A percentile compares a stretch with the other conserved stretches of the same genome.
Evolutionary conservation across 2,797 vertebrate genomes (phyloP).

Genomic region (Champsocephalus gunnari): DNA sequence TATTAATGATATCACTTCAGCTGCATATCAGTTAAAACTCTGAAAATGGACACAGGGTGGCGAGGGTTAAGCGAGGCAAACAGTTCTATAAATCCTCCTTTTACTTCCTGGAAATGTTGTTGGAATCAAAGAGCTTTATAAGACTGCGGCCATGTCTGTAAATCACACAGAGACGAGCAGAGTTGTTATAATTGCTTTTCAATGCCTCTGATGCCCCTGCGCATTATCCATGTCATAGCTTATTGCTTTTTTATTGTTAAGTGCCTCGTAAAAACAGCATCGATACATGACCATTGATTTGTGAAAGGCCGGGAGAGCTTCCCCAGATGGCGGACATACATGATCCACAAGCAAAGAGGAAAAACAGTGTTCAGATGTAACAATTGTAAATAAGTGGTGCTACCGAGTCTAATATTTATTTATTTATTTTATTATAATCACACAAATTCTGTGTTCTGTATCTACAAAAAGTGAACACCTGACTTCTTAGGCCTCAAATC

Average conservation of each 20-base stretch:
- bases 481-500: no score
- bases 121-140: slow-evolving; percentile 66
- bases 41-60: slow-evolving; percentile 56
- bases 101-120: slow-evolving; percentile 69
- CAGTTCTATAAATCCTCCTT: slow-evolving; percentile 65
- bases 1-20: slow-evolving; percentile 68
- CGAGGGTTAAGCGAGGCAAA: slow-evolving; percentile 28
- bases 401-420: no score
- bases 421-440: no score
- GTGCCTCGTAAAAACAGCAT: slow-evolving; percentile 80
- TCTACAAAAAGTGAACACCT: no score
- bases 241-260: slow-evolving; percentile 85
- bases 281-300: slow-evolving; percentile 80
- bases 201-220: slow-evolving; percentile 72
- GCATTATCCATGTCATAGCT: slow-evolving; percentile 82
- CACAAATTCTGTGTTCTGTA: no score
- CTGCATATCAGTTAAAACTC: slow-evolving; percentile 66
- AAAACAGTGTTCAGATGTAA: background rate
- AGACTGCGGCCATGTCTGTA: slow-evolving; percentile 66
- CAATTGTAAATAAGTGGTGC: no score
- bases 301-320: slow-evolving; percentile 63
- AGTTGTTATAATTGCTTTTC: slow-evolving; percentile 80
- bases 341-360: slow-evolving; percentile 24
- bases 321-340: slow-evolving; percentile 58
- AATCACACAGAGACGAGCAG: slow-evolving; percentile 70